These are phyloP conservation scores for Uromys caudimaculatus DNA, from an alignment of 2,797 vertebrate genomes.

Conservation along the genomic window DNA sequence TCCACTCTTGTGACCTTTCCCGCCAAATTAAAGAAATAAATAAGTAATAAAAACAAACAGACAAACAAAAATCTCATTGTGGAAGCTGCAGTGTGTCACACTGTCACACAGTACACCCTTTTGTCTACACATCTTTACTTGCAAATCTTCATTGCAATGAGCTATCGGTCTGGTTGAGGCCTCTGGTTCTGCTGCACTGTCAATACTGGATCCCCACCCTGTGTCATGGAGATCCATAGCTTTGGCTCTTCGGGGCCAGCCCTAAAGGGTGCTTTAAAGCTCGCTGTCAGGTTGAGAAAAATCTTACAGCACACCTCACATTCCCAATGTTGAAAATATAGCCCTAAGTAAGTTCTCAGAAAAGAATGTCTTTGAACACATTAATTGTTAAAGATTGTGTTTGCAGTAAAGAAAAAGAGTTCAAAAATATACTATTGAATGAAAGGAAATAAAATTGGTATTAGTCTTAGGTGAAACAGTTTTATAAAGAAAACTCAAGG, in stretches of 20 bases:
- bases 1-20: neutral
- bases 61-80: neutral
- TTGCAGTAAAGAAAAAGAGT: neutral
- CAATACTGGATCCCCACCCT: neutral
- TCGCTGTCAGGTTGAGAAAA: neutral
- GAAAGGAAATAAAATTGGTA: neutral
- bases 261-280: neutral
- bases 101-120: neutral
- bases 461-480: neutral
- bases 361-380: neutral
- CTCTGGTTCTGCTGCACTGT: neutral
- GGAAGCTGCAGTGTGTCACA: neutral
- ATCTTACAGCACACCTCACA: neutral
- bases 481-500: neutral
- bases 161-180: neutral
- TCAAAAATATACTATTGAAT: neutral
- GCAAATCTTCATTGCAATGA: neutral
- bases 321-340: neutral
- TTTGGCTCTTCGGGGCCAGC: neutral
- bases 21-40: neutral
- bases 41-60: neutral
- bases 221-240: neutral
- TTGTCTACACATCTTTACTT: neutral
- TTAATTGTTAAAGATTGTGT: neutral
- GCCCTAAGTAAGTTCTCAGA: neutral